phyloP scores from a whole-genome alignment of 2,888 invertebrate genomes.

The Drosophila mimica region DNA sequence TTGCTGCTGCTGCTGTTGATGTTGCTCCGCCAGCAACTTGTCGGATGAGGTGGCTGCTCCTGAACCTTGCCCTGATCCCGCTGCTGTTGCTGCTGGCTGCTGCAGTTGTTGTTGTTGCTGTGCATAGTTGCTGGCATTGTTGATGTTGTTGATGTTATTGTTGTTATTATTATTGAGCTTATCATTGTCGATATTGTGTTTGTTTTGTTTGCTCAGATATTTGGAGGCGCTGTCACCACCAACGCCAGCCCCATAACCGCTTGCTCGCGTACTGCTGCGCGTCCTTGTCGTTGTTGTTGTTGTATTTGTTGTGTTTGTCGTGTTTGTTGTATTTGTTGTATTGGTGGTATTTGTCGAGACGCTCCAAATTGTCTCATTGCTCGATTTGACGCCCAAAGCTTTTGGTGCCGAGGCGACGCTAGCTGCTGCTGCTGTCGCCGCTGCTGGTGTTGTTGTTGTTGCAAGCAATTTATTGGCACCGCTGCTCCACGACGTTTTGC shows the following conservation, averaged over 20 bases:
- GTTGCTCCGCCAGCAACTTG: constrained; percentile 26
- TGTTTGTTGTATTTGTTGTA: constrained; percentile 67
- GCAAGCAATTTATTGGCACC: constrained; percentile 1
- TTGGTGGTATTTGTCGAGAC: constrained; percentile 74
- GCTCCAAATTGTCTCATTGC: constrained; percentile 81
- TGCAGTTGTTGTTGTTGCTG: constrained; percentile 38
- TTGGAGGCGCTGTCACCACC: constrained; percentile 49
- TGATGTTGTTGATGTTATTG: constrained; percentile 52
- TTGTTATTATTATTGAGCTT: constrained; percentile 70
- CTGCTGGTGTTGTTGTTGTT: not conserved
- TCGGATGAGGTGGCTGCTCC: constrained; percentile 39
- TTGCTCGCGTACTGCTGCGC: constrained; percentile 62
- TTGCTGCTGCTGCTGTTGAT: constrained; percentile 26
- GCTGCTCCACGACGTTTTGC: constrained; percentile 49
- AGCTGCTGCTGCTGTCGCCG: constrained; percentile 3
- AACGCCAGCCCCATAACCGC: constrained; percentile 18
- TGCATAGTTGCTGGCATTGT: constrained; percentile 34
- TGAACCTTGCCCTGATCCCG: constrained; percentile 1
- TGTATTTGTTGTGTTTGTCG: constrained; percentile 64
- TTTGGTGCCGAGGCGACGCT: constrained; percentile 17
- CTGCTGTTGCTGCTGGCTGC: constrained; percentile 22
- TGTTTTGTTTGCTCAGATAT: constrained; percentile 71
- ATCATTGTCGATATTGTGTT: constrained; percentile 70
- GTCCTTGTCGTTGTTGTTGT: constrained; percentile 74
- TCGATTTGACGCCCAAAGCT: constrained; percentile 78